phyloP scores from a whole-genome alignment of 2,888 invertebrate genomes.

The Cremastinae sp. region DNA sequence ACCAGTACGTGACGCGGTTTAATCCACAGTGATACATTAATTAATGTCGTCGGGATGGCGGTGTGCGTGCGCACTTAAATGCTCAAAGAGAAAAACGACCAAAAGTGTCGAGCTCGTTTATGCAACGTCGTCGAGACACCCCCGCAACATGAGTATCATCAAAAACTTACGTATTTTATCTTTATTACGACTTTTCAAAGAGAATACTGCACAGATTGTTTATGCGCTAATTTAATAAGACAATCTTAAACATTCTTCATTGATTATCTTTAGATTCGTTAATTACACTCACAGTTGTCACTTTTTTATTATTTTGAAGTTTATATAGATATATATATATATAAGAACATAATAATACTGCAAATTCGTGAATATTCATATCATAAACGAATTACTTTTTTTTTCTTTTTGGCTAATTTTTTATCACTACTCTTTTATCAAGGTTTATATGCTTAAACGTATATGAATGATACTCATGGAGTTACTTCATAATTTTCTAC shows the following conservation, averaged over 20 bases:
- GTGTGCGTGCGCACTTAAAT: slow-evolving; percentile 24
- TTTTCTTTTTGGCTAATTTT: too few species aligned
- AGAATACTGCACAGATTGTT: slow-evolving; percentile 28
- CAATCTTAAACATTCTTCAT: background rate
- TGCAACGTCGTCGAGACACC: slow-evolving; percentile 54
- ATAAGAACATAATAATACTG: too few species aligned
- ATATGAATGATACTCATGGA: too few species aligned
- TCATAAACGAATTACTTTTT: too few species aligned
- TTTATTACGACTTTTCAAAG: slow-evolving; percentile 28
- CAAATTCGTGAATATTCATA: too few species aligned
- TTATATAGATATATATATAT: too few species aligned
- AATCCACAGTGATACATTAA: slow-evolving; percentile 60
- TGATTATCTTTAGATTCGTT: background rate
- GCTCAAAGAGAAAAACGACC: background rate
- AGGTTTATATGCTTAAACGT: too few species aligned
- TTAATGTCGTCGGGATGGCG: slow-evolving; percentile 56
- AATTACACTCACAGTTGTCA: too few species aligned
- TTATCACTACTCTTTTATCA: too few species aligned
- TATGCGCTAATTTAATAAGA: background rate
- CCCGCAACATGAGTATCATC: slow-evolving; percentile 46
- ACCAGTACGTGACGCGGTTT: slow-evolving; percentile 58
- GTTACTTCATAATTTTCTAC: too few species aligned
- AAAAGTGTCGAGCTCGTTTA: slow-evolving; percentile 39
- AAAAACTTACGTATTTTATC: slow-evolving; percentile 18
- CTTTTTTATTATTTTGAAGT: too few species aligned